phyloP scores from a whole-genome alignment of 2,113 vertebrate genomes.

The Anhinga anhinga region DNA sequence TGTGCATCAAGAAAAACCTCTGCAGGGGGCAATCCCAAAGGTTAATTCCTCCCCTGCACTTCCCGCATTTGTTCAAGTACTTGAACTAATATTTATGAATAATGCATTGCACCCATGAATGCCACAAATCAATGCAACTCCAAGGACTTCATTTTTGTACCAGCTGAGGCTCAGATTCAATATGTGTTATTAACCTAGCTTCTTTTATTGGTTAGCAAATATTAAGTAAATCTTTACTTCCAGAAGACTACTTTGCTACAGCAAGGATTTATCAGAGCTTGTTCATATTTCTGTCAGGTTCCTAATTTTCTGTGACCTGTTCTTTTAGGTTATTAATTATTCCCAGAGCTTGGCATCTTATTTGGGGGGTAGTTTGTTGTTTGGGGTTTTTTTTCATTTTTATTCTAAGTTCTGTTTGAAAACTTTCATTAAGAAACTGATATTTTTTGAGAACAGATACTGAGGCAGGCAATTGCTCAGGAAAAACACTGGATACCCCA shows the following conservation, averaged over 20 bases:
- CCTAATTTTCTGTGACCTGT: background rate
- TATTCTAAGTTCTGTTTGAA: background rate
- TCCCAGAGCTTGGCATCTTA: background rate
- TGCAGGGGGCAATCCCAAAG: background rate
- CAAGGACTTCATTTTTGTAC: background rate
- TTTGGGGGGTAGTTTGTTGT: background rate
- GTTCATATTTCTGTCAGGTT: background rate
- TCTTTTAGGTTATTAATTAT: background rate
- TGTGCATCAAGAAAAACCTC: background rate
- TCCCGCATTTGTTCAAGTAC: background rate
- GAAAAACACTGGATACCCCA: background rate
- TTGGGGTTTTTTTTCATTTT: background rate
- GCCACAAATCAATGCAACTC: background rate
- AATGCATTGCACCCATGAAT: background rate
- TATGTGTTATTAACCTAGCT: background rate
- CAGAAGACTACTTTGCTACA: background rate
- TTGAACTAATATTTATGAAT: conserved; percentile 46
- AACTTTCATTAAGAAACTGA: background rate
- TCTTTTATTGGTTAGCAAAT: background rate
- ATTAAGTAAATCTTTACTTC: background rate
- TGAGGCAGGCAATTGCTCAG: background rate
- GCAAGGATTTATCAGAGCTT: background rate
- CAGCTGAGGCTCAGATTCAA: background rate
- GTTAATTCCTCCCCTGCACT: background rate
- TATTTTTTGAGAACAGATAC: background rate